These are phyloP conservation scores for Erinaceus europaeus DNA, from an alignment of 2,113 vertebrate species.

Conservation along the genomic window DNA sequence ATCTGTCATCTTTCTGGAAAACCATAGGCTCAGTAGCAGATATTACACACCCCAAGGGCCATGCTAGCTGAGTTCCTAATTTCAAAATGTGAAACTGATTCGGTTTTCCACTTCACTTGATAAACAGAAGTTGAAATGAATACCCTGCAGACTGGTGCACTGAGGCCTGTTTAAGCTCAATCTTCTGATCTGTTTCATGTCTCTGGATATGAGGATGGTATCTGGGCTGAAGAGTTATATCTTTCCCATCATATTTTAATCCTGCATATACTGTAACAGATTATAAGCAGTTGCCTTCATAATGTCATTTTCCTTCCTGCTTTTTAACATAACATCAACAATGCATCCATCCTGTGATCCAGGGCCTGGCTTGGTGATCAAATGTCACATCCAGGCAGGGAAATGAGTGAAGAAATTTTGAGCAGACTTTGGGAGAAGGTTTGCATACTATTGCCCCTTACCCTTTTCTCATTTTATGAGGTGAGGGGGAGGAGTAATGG, in stretches of 20 bases:
- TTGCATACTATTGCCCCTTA: no score
- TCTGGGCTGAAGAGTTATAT: neutral
- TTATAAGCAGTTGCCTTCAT: neutral
- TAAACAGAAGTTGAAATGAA: neutral
- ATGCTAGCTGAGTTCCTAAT: neutral
- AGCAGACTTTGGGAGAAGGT: neutral
- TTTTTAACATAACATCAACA: neutral
- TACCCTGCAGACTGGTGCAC: fast-evolving
- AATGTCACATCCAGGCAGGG: no score
- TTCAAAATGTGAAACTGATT: neutral
- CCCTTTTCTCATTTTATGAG: no score
- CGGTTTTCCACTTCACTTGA: neutral
- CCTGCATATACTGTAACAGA: neutral
- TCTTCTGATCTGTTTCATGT: neutral
- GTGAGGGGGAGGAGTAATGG: no score
- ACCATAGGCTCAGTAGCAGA: neutral
- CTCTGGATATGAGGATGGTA: fast-evolving
- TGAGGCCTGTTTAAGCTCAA: fast-evolving
- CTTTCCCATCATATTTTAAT: neutral
- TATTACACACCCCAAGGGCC: neutral
- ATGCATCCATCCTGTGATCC: neutral
- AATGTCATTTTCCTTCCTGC: neutral
- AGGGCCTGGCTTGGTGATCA: neutral
- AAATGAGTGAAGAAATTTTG: neutral
- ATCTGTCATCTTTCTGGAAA: neutral